Conservation (phyloP, 2,797 vertebrate species). For the Todus mexicanus region DNA sequence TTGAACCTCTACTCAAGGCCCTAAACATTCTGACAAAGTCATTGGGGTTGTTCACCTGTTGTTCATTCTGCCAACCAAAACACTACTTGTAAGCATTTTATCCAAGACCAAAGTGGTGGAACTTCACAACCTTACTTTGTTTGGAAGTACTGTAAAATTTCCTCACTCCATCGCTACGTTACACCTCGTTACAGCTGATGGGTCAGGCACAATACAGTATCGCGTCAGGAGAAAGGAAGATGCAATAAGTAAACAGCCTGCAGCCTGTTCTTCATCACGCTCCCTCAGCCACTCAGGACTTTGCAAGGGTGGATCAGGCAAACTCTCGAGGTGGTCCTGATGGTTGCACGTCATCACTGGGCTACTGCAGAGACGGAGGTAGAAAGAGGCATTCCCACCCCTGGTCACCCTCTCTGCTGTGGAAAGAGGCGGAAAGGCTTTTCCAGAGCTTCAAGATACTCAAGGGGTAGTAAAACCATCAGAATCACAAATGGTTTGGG, state of each 20-base stretch:
- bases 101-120: background rate
- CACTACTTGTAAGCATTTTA: background rate
- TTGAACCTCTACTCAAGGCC: background rate
- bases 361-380: background rate
- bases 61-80: background rate
- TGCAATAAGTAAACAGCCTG: fast-evolving
- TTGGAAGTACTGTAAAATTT: background rate
- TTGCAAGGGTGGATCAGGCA: background rate
- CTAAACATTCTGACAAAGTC: background rate
- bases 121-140: background rate
- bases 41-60: background rate
- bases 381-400: background rate
- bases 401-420: fast-evolving
- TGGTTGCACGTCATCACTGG: background rate
- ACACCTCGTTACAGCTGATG: background rate
- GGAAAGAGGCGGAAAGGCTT: background rate
- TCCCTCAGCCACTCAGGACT: fast-evolving
- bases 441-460: background rate
- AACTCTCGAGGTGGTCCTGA: background rate
- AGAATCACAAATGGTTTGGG: background rate
- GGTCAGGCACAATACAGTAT: background rate
- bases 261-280: background rate
- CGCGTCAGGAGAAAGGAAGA: background rate
- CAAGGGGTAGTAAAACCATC: background rate
- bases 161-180: fast-evolving